Percentiles rank a stretch among this genome's conserved stretches.
Conservation (phyloP, 2,113 vertebrate species). For the Thymallus thymallus region DNA sequence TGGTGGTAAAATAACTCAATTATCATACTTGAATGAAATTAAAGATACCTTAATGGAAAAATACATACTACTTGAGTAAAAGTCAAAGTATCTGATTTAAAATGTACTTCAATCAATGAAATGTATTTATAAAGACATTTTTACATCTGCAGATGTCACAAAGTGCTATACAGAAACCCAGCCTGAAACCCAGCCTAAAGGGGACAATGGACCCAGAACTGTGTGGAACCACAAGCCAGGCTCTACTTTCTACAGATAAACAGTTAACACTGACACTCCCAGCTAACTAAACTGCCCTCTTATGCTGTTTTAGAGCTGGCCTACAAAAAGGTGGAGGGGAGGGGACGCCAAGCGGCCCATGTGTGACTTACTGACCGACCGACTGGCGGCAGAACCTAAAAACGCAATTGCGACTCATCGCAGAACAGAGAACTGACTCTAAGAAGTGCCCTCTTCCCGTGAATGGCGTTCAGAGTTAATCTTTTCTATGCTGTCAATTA, state of each 20-base stretch:
- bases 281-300: conserved; percentile 64
- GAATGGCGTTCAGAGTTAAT: conserved; percentile 38
- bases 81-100: too few species aligned
- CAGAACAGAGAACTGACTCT: conserved; percentile 54
- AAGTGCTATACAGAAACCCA: too few species aligned
- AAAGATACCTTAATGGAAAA: too few species aligned
- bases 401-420: conserved; percentile 19
- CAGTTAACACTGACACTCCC: conserved; percentile 43
- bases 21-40: too few species aligned
- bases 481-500: conserved; percentile 35
- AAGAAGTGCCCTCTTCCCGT: conserved; percentile 69
- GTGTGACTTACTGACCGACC: conserved; percentile 8
- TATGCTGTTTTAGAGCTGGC: conserved; percentile 56
- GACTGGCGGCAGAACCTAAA: conserved; percentile 30
- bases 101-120: too few species aligned
- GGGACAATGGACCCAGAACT: conserved; percentile 10
- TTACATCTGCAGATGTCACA: too few species aligned
- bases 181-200: too few species aligned
- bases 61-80: too few species aligned
- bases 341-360: neutral
- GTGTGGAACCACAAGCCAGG: conserved; percentile 11
- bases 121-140: too few species aligned
- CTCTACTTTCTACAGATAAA: conserved; percentile 23
- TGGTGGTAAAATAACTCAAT: too few species aligned
- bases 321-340: conserved; percentile 29